phyloP scores from a whole-genome alignment of 2,113 vertebrate species.

The Cyanistes caeruleus region DNA sequence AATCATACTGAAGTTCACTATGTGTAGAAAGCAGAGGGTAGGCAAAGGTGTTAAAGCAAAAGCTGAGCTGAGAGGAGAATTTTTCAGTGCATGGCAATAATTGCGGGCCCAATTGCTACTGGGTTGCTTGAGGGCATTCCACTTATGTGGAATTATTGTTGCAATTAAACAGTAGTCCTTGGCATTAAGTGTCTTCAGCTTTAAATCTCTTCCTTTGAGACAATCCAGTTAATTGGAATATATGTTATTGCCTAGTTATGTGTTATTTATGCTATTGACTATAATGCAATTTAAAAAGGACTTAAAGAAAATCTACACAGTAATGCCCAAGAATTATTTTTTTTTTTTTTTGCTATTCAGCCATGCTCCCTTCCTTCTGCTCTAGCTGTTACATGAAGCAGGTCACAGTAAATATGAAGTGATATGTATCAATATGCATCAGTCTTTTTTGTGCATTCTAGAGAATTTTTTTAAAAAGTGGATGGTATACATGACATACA shows the following conservation, averaged over 20 bases:
- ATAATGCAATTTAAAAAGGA: conserved; percentile 6
- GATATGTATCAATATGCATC: neutral
- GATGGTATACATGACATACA: fast-evolving
- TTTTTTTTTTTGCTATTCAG: neutral
- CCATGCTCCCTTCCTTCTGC: neutral
- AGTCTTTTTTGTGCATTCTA: neutral
- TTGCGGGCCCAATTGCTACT: neutral
- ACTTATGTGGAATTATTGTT: conserved; percentile 55
- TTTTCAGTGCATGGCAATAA: neutral
- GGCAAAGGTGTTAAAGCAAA: neutral
- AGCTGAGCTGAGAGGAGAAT: neutral
- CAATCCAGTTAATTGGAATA: conserved; percentile 57
- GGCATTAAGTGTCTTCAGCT: conserved; percentile 12
- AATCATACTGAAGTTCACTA: neutral
- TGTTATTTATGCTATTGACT: conserved; percentile 22
- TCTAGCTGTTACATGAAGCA: neutral
- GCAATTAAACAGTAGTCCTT: conserved; percentile 57
- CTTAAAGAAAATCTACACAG: neutral
- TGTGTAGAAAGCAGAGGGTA: neutral
- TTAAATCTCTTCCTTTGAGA: conserved; percentile 42
- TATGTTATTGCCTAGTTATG: conserved; percentile 44
- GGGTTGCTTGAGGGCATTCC: conserved; percentile 51
- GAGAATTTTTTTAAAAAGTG: neutral
- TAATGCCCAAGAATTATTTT: neutral
- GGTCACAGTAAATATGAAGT: neutral